Evolutionary conservation across 2,113 vertebrate species (phyloP).

Genomic region (Mesoclemmys tuberculata): DNA sequence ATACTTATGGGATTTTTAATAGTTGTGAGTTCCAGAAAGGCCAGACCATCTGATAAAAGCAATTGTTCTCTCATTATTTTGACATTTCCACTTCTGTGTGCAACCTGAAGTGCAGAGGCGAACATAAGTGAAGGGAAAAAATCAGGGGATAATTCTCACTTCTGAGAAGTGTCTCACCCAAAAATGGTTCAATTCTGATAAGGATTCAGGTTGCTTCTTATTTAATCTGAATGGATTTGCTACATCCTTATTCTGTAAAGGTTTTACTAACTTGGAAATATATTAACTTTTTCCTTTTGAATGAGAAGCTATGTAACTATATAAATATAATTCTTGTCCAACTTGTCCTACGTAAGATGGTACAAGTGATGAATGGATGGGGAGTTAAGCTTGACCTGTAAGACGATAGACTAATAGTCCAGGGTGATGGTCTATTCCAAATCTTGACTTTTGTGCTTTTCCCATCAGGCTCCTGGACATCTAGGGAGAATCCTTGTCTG

Average conservation of each 20-base stretch:
- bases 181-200: background rate
- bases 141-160: background rate
- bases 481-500: conserved; percentile 56
- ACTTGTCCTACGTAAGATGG: background rate
- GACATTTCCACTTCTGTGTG: conserved; percentile 19
- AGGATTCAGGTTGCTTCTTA: background rate
- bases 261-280: background rate
- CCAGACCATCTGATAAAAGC: background rate
- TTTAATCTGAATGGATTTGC: background rate
- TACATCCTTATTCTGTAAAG: background rate
- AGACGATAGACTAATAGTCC: background rate
- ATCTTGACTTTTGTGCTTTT: conserved; percentile 48
- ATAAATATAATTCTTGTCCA: background rate
- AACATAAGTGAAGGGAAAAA: background rate
- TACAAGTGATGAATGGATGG: background rate
- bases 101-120: background rate
- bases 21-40: background rate
- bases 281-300: background rate
- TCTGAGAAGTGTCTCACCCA: conserved; percentile 8
- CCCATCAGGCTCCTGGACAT: conserved; percentile 44
- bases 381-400: background rate
- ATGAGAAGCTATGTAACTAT: background rate
- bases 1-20: background rate
- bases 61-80: conserved; percentile 2
- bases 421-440: background rate